Percentiles rank a stretch among this genome's conserved stretches.
Conservation (phyloP, 2,797 vertebrate genomes). For the Platalea minor region DNA sequence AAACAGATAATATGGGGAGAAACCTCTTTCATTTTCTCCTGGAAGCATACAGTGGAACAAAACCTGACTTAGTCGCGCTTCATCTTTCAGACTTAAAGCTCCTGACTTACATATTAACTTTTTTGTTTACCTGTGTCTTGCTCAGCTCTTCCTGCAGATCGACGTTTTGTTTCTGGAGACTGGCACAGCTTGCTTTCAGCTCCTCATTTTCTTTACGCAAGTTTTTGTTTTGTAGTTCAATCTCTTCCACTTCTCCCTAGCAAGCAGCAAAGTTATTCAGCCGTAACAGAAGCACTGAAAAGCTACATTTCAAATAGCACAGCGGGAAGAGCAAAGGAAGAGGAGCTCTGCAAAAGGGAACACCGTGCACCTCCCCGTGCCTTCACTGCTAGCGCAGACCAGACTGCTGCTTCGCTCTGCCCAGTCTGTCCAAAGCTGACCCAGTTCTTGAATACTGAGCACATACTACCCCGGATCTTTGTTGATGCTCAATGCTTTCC, state of each 20-base stretch:
- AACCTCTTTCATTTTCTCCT: not conserved
- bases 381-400: not conserved
- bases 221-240: slow-evolving; percentile 68
- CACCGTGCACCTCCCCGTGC: not conserved
- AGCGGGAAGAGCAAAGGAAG: not conserved
- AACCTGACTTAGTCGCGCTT: not conserved
- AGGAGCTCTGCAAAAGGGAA: not conserved
- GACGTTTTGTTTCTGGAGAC: slow-evolving; percentile 42
- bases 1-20: not conserved
- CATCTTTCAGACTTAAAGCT: not conserved
- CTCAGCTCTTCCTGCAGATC: slow-evolving; percentile 43
- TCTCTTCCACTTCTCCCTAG: slow-evolving; percentile 83
- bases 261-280: not conserved
- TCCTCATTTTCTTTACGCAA: slow-evolving; percentile 60
- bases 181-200: slow-evolving; percentile 42
- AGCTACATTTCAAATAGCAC: not conserved
- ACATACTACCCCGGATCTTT: not conserved
- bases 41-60: not conserved
- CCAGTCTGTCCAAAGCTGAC: not conserved
- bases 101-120: not conserved
- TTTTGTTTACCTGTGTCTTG: slow-evolving; percentile 39
- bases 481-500: not conserved
- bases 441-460: not conserved
- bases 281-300: not conserved
- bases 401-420: not conserved